These are phyloP conservation scores for Conus canariensis DNA, from an alignment of 2,888 invertebrate genomes.

Conservation along the genomic window DNA sequence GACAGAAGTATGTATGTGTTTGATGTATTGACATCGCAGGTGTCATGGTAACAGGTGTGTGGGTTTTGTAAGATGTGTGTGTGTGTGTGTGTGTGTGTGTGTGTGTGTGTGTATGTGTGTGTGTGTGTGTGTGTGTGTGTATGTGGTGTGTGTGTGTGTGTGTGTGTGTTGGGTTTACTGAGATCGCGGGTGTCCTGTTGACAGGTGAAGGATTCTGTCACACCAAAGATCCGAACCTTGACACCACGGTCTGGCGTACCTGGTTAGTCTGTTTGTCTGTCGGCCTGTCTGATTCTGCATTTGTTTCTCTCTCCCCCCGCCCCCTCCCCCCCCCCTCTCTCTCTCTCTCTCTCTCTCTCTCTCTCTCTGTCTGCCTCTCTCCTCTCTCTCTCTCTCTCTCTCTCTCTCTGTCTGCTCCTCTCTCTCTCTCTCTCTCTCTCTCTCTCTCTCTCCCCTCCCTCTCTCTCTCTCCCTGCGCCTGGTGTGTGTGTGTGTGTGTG, in stretches of 20 bases:
- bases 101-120: too few species aligned
- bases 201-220: constrained; percentile 53
- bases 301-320: too few species aligned
- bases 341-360: not conserved
- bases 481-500: too few species aligned
- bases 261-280: constrained; percentile 49
- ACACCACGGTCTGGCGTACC: constrained; percentile 57
- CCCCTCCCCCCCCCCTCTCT: not conserved
- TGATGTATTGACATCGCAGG: not conserved
- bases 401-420: not conserved
- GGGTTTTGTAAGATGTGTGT: not conserved
- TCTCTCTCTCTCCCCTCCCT: not conserved
- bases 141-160: too few species aligned
- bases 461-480: not conserved
- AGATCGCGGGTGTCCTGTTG: constrained; percentile 16
- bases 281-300: not conserved
- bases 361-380: not conserved
- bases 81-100: too few species aligned
- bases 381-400: not conserved
- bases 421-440: not conserved
- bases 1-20: too few species aligned
- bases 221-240: constrained; percentile 57
- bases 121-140: too few species aligned
- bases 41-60: not conserved
- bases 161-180: too few species aligned